These are phyloP conservation scores for Heliconius charithonia DNA, from an alignment of 2,888 invertebrate genomes.

Conservation along the genomic window DNA sequence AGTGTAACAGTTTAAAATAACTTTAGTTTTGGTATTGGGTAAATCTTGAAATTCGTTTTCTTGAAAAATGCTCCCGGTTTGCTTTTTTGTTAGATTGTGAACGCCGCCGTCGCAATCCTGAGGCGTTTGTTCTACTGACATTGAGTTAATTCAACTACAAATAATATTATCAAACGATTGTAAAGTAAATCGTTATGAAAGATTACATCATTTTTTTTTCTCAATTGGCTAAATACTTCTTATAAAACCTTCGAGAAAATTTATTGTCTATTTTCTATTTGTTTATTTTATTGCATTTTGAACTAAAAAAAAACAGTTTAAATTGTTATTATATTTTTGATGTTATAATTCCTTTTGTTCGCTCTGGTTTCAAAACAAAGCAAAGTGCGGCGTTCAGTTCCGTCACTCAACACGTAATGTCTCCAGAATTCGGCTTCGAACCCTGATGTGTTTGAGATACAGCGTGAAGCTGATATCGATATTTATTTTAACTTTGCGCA, in stretches of 20 bases:
- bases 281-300: neutral
- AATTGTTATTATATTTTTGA: too few species aligned
- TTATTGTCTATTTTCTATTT: neutral
- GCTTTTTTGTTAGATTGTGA: constrained; percentile 44
- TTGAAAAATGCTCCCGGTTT: constrained; percentile 43
- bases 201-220: neutral
- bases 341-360: too few species aligned
- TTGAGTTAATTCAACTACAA: constrained; percentile 31
- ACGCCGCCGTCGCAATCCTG: constrained; percentile 38
- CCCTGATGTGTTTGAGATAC: too few species aligned
- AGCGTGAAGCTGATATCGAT: too few species aligned
- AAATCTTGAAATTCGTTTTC: constrained; percentile 50
- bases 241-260: neutral
- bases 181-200: constrained; percentile 4
- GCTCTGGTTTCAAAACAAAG: too few species aligned
- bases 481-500: neutral
- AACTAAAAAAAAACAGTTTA: too few species aligned
- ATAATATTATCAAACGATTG: constrained; percentile 12
- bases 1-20: constrained; percentile 47
- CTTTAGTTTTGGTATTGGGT: constrained; percentile 66
- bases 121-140: constrained; percentile 37
- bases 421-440: too few species aligned
- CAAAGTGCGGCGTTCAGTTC: too few species aligned
- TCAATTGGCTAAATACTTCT: neutral
- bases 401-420: too few species aligned